Evolutionary conservation across 2,888 invertebrate genomes (phyloP), one percentile per base, ranked within the genome.

Genomic region (Iselma pallidipennis): DNA sequence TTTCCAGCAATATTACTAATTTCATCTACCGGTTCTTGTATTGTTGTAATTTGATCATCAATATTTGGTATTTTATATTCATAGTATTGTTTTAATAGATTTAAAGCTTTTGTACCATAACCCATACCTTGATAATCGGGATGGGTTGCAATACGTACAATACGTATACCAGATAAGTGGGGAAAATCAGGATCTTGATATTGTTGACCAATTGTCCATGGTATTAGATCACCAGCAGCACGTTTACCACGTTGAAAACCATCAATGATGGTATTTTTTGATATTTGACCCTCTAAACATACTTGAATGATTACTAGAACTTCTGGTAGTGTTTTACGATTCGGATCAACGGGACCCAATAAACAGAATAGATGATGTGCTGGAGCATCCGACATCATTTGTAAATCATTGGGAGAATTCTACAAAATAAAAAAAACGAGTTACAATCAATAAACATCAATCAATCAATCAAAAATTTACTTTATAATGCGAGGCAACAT

Each of bases 111-210:
- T 62, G 89, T 89, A 4, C 99, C 99, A 81, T 99, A 99, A 0
- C 98, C 98, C 97, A 98, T 98, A 91, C 91, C 85, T 81, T 97
- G 96, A 80, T 97, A 98, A 69, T 96, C 95, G 0, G 99, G 98
- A 86, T 99, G 98, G 0, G 98, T 98, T 5, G 99, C 99, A 68
- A 99, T 96, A 67, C 99, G 86, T 0, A 99, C 95, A 65, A 99
- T 86, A 65, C 99, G 86, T 1, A 94, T 95, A 0, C 99, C 99
- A 29, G 89, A 84, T 0, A 99, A 83, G 58, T 90, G 88, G 0
- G 97, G 95, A 81, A 99, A 99, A 79, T 97, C 92, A 63, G 89
- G 87, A 80, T 99, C 98, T 56, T 95, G 94, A 82, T 91, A 97
- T 81, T 98, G 97, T 76, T 98, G 98, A 4, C 96, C 94, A 2